Evolutionary conservation across 2,888 invertebrate species (phyloP).

Genomic region (Tuta absoluta): DNA sequence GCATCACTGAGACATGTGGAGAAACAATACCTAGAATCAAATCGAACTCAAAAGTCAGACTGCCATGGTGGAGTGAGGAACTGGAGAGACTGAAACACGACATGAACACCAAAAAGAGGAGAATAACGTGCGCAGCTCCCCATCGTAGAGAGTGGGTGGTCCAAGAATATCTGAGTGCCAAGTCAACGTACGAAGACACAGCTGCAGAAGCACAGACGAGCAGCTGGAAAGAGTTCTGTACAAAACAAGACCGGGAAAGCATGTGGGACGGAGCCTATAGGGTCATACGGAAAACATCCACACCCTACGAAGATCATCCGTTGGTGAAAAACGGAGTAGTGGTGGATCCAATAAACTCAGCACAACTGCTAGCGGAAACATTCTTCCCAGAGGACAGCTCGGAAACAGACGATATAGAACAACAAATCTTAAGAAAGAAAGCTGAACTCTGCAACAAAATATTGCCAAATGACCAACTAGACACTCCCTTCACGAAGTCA

Average conservation of each 20-base stretch:
- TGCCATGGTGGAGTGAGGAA: background rate
- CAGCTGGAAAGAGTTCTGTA: background rate
- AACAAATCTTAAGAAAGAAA: background rate
- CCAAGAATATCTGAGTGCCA: background rate
- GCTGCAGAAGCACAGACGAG: background rate
- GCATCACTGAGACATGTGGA: background rate
- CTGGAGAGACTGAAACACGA: background rate
- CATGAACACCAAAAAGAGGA: background rate
- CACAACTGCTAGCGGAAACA: background rate
- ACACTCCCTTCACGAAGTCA: background rate
- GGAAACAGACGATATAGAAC: background rate
- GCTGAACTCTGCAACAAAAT: too few species aligned
- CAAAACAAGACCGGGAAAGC: background rate
- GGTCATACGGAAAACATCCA: background rate
- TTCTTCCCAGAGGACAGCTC: background rate
- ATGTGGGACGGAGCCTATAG: slow-evolving; percentile 1
- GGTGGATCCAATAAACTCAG: background rate
- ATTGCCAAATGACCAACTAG: too few species aligned
- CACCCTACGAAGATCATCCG: background rate
- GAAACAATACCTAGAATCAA: slow-evolving; percentile 8
- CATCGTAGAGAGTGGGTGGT: background rate
- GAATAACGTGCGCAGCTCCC: background rate
- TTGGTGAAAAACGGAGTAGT: background rate
- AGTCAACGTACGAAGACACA: background rate
- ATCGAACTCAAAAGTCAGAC: background rate